Evolutionary conservation across 2,888 invertebrate species (phyloP).

Genomic region (Hyposoter didymator): DNA sequence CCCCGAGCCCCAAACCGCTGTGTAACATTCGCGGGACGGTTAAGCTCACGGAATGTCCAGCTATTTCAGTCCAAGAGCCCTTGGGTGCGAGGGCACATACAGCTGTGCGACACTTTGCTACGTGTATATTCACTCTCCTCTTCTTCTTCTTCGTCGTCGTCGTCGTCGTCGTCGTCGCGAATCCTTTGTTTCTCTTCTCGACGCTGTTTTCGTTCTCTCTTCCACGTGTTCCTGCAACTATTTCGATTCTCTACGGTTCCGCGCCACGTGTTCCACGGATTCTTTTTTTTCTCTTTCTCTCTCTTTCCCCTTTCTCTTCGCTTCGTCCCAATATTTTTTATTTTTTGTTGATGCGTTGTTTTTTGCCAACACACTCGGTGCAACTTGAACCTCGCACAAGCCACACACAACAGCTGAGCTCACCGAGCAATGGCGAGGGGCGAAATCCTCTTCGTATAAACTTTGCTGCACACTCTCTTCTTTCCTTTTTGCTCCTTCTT

Average conservation of each 20-base stretch:
- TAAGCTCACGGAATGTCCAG: constrained; percentile 76
- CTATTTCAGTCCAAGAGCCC: constrained; percentile 74
- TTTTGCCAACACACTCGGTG: constrained; percentile 54
- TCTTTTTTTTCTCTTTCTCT: not conserved
- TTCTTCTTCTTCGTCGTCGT: constrained; percentile 1
- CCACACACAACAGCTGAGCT: constrained; percentile 51
- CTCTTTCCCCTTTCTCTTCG: constrained; percentile 5
- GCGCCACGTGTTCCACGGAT: constrained; percentile 8
- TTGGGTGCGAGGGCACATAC: constrained; percentile 47
- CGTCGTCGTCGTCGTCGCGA: constrained; percentile 5
- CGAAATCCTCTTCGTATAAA: constrained; percentile 54
- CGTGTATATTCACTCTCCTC: constrained; percentile 49
- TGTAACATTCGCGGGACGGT: constrained; percentile 59
- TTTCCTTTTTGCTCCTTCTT: constrained; percentile 27
- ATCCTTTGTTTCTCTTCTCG: constrained; percentile 13
- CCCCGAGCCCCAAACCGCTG: constrained; percentile 7
- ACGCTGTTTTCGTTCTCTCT: not conserved
- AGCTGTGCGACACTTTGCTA: constrained; percentile 66
- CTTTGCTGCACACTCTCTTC: constrained; percentile 34
- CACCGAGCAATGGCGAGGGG: constrained; percentile 16
- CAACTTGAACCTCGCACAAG: constrained; percentile 61
- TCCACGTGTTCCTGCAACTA: not conserved
- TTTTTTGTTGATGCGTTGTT: constrained; percentile 20
- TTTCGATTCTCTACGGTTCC: constrained; percentile 9
- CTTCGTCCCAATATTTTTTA: constrained; percentile 1